Evolutionary conservation across 2,888 invertebrate species (phyloP), one percentile per base, ranked within the genome.

Genomic region (Busseola fusca): DNA sequence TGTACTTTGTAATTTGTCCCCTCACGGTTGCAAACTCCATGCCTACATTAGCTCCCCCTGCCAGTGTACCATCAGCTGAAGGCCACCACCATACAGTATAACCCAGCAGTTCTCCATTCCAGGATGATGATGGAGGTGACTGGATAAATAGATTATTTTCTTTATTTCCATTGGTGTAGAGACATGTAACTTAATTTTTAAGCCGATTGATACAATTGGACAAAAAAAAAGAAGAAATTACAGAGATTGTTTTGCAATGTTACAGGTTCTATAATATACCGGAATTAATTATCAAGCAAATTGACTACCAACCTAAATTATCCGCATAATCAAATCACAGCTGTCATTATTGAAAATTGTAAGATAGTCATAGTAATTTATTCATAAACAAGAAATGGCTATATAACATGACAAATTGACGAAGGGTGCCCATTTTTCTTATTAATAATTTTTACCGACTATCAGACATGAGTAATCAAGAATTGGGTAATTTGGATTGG

Each of bases 101-200:
- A 0, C 98, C 98, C 37, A 97, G 95, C 45, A 98, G 96, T 87
- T 97, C 97, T 0, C 98, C 98, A 85, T 98, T 98, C 97, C 97
- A 97, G 0, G 97, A 96, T 37, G 97, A 96, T 1, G 96, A 90
- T 3, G 96, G 96, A 27, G 98, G 98, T 12, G 97, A 96, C 96
- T 97, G 82, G 9, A 45, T 34, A 56, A 30, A 30, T 25, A 16
- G 16, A 27, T 16, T 25, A 0, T 25, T 52, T 52, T 1, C 25
- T 52, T 52, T 27, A 25, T 25, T 25, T 54, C 16, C 52, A 16
- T 59, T 40, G 6, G 25, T 16, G 18, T 59, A 59, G 25, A n/a
- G 16, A 12, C 1, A 25, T 5, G n/a, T 10, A 37, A 25, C 16
- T 37, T n/a, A n/a, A 34, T 37, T 25, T 5, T 1, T 59, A 3